A percentile compares a stretch with the other conserved stretches of the same genome.
Evolutionary conservation across 2,888 invertebrate genomes (phyloP).

Genomic region (Cantharis rufa): DNA sequence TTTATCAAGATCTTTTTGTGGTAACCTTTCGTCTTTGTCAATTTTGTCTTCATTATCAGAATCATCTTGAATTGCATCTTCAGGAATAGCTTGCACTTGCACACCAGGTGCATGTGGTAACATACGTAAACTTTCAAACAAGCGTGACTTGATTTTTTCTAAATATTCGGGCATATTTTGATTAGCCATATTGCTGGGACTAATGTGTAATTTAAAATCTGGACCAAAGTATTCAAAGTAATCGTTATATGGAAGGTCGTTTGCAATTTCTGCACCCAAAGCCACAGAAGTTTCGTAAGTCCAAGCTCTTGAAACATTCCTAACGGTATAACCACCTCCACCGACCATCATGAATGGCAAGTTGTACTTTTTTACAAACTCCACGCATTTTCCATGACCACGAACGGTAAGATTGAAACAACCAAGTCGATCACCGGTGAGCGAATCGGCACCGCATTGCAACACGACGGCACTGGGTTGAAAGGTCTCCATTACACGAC

Average conservation of each 20-base stretch:
- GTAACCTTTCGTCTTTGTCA: slow-evolving; percentile 87
- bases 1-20: slow-evolving; percentile 82
- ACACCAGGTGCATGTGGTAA: slow-evolving; percentile 97
- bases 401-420: slow-evolving; percentile 95
- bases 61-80: slow-evolving; percentile 80
- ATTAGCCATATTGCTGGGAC: slow-evolving; percentile 98
- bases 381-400: slow-evolving; percentile 97
- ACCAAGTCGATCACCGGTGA: slow-evolving; percentile 94
- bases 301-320: slow-evolving; percentile 99
- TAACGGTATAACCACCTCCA: slow-evolving; percentile 97
- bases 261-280: slow-evolving; percentile 93
- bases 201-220: slow-evolving; percentile 98
- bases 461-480: slow-evolving; percentile 97
- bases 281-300: slow-evolving; percentile 99
- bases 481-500: slow-evolving; percentile 99
- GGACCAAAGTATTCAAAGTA: slow-evolving; percentile 99
- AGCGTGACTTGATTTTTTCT: slow-evolving; percentile 90
- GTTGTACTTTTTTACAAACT: slow-evolving; percentile 96
- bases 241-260: slow-evolving; percentile 98
- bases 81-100: slow-evolving; percentile 84
- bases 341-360: slow-evolving; percentile 96
- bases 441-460: slow-evolving; percentile 98
- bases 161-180: slow-evolving; percentile 98
- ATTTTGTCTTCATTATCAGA: slow-evolving; percentile 88
- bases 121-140: slow-evolving; percentile 97